Conservation (phyloP, 2,797 vertebrate genomes). For the Chloroceryle inda region DNA sequence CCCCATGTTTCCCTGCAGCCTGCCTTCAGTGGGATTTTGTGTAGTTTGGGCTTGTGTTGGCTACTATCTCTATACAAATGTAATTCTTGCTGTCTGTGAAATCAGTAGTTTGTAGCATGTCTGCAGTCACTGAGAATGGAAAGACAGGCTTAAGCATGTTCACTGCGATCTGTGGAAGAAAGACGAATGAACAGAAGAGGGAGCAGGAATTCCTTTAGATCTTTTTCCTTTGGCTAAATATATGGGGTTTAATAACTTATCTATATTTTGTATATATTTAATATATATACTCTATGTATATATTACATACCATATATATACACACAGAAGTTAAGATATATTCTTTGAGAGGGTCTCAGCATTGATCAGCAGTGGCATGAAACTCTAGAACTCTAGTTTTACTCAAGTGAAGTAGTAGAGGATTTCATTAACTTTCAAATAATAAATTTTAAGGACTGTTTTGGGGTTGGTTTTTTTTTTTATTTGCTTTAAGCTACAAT, state of each 20-base stretch:
- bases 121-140: not conserved
- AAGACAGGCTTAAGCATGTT: not conserved
- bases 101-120: not conserved
- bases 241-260: not conserved
- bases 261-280: not conserved
- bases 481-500: not conserved
- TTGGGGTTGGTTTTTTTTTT: not conserved
- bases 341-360: not conserved
- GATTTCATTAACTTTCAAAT: not conserved
- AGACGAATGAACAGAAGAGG: not conserved
- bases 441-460: not conserved
- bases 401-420: not conserved
- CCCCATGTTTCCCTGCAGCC: not conserved
- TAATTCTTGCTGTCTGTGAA: not conserved
- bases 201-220: not conserved
- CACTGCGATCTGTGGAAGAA: not conserved
- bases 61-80: not conserved
- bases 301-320: not conserved
- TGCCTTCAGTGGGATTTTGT: not conserved
- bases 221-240: not conserved
- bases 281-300: not conserved
- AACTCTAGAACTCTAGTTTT: not conserved
- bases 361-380: not conserved
- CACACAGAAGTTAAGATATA: fast-evolving
- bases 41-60: not conserved